phyloP scores from a whole-genome alignment of 2,888 invertebrate genomes.

The Nipponacmea schrenckii region DNA sequence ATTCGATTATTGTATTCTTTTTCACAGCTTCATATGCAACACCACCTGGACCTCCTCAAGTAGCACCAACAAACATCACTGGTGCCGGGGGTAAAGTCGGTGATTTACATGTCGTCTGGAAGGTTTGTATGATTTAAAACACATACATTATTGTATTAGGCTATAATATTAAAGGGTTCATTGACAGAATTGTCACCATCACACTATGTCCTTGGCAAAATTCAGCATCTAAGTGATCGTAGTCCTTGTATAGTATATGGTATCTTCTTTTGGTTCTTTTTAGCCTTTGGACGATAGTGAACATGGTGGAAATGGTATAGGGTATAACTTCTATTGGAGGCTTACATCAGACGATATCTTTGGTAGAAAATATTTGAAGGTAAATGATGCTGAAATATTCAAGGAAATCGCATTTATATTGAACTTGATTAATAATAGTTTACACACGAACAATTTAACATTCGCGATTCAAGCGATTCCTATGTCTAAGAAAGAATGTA shows the following conservation, averaged over 20 bases:
- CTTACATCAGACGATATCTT: constrained; percentile 10
- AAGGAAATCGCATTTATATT: no score
- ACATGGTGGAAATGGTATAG: constrained; percentile 88
- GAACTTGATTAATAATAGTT: no score
- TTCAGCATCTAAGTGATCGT: not conserved
- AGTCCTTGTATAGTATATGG: not conserved
- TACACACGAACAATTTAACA: no score
- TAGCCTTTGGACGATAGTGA: constrained; percentile 70
- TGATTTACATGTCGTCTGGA: constrained; percentile 91
- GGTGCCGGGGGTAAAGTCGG: constrained; percentile 96
- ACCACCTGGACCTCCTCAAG: constrained; percentile 24
- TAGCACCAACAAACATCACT: constrained; percentile 73
- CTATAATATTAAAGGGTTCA: no score
- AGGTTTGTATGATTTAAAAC: constrained; percentile 44
- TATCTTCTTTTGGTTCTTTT: constrained; percentile 11
- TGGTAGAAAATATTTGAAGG: constrained; percentile 13
- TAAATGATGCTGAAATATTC: constrained; percentile 15
- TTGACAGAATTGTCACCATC: no score
- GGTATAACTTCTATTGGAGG: constrained; percentile 86
- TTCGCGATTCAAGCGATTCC: no score
- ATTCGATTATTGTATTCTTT: no score
- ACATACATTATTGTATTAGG: not conserved
- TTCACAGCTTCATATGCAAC: no score
- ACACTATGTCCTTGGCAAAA: no score
- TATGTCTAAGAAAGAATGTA: no score